These are phyloP conservation scores for Nannoperca obscura DNA, from an alignment of 2,797 vertebrate genomes.

Conservation along the genomic window DNA sequence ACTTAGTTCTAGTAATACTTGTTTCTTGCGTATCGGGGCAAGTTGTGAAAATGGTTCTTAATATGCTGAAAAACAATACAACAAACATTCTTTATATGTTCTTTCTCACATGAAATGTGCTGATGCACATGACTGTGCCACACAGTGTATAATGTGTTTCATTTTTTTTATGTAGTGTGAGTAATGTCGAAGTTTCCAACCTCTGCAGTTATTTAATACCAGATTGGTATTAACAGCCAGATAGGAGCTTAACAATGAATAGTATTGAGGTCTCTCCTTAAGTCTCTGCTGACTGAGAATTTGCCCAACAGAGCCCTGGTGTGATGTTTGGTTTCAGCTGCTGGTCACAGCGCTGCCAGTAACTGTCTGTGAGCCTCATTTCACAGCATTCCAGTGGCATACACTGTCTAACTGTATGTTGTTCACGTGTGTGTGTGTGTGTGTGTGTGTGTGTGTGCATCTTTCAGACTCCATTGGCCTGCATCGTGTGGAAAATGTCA, in stretches of 20 bases:
- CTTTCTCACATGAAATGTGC: constrained; percentile 4
- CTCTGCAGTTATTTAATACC: constrained; percentile 11
- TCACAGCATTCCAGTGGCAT: constrained; percentile 46
- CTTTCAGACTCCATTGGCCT: constrained; percentile 92
- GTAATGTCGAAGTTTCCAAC: constrained; percentile 10
- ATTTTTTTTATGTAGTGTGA: constrained; percentile 4
- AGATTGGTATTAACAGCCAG: constrained; percentile 21
- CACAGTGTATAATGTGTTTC: not conserved
- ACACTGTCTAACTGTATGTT: constrained; percentile 5
- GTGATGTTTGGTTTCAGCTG: constrained; percentile 47
- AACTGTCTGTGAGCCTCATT: constrained; percentile 13
- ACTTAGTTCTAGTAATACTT: not conserved
- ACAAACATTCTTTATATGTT: constrained; percentile 7
- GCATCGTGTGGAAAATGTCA: constrained; percentile 96
- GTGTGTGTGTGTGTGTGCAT: constrained; percentile 16
- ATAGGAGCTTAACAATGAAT: constrained; percentile 23
- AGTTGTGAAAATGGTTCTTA: constrained; percentile 1
- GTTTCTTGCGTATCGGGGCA: not conserved
- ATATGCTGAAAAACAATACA: not conserved
- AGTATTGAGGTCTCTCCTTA: constrained; percentile 14
- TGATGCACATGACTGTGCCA: not conserved
- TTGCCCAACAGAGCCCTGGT: constrained; percentile 30
- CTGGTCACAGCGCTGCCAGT: constrained; percentile 17
- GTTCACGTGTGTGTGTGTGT: constrained; percentile 5
- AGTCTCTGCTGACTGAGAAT: constrained; percentile 26